Percentiles rank a stretch among this genome's conserved stretches.
Conservation (phyloP, 2,797 vertebrate genomes). For the Alosa sapidissima region DNA sequence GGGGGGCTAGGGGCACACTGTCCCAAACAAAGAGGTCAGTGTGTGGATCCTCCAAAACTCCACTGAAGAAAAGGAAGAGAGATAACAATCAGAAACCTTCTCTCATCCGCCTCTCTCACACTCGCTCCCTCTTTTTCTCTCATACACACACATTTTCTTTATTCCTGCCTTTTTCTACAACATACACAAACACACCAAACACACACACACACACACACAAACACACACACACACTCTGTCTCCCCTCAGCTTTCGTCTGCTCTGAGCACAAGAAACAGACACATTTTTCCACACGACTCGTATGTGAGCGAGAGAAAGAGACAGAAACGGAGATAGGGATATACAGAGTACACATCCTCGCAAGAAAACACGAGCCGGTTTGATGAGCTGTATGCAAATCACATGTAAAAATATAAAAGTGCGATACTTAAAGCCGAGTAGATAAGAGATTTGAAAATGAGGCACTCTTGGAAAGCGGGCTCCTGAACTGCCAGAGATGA, state of each 20-base stretch:
- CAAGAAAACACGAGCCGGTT: constrained; percentile 56
- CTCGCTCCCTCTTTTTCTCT: constrained; percentile 56
- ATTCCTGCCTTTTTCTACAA: constrained; percentile 31
- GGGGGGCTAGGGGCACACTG: constrained; percentile 65
- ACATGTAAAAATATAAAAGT: constrained; percentile 76
- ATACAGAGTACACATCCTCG: constrained; percentile 34
- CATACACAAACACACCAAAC: constrained; percentile 1
- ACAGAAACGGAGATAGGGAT: constrained; percentile 4
- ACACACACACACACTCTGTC: constrained; percentile 13
- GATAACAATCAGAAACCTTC: constrained; percentile 89
- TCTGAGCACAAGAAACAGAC: neutral
- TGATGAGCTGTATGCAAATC: constrained; percentile 77
- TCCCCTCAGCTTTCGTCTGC: constrained; percentile 17
- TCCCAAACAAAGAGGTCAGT: constrained; percentile 92
- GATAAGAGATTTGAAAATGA: constrained; percentile 80
- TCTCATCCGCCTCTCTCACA: constrained; percentile 77
- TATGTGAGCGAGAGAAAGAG: constrained; percentile 24
- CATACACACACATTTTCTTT: constrained; percentile 44
- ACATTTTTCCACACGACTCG: neutral
- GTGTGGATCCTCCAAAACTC: constrained; percentile 79
- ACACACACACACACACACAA: constrained; percentile 2
- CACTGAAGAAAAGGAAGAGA: constrained; percentile 76
- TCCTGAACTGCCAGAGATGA: constrained; percentile 73
- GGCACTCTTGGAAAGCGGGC: constrained; percentile 76
- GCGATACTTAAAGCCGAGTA: constrained; percentile 72